Evolutionary conservation across 1,140 invertebrate genomes (phyloP).

Genomic region (Cotesia vestalis): DNA sequence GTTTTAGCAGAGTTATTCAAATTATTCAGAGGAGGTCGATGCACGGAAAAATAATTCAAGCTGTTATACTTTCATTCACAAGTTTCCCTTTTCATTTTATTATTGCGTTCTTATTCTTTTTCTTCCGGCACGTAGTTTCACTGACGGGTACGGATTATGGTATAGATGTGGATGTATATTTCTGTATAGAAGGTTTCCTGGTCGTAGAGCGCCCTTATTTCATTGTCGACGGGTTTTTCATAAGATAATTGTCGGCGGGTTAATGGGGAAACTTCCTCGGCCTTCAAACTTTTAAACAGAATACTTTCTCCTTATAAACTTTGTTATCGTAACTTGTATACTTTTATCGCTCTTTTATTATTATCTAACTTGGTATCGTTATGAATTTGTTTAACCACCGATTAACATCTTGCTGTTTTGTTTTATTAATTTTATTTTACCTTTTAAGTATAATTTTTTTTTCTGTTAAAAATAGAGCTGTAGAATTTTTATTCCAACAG

Average conservation of each 20-base stretch:
- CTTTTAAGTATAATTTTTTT: slow-evolving; percentile 13
- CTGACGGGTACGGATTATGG: slow-evolving; percentile 24
- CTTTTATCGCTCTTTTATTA: slow-evolving; percentile 8
- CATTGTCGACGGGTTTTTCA: slow-evolving; percentile 12
- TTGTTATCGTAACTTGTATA: slow-evolving; percentile 18
- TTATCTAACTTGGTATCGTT: neutral
- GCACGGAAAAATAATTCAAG: slow-evolving; percentile 7
- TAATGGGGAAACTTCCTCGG: slow-evolving; percentile 46
- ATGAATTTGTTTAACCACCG: slow-evolving; percentile 8
- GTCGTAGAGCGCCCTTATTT: neutral
- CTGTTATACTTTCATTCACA: too few species aligned
- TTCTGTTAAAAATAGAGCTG: too few species aligned
- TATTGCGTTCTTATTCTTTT: too few species aligned
- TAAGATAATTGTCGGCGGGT: slow-evolving; percentile 43
- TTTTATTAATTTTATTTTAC: slow-evolving; percentile 16
- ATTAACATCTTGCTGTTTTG: neutral
- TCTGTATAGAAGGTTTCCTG: slow-evolving; percentile 24
- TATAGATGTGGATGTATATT: too few species aligned
- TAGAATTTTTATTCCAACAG: too few species aligned
- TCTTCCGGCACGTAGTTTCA: slow-evolving; percentile 23
- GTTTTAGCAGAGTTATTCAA: slow-evolving; percentile 58
- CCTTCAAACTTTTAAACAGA: slow-evolving; percentile 32
- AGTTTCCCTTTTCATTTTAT: too few species aligned
- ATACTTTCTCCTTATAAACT: slow-evolving; percentile 31
- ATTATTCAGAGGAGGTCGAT: slow-evolving; percentile 47